A percentile compares a stretch with the other conserved stretches of the same genome.
phyloP scores from a whole-genome alignment of 1,140 invertebrate genomes.

The Theocolax elegans region DNA sequence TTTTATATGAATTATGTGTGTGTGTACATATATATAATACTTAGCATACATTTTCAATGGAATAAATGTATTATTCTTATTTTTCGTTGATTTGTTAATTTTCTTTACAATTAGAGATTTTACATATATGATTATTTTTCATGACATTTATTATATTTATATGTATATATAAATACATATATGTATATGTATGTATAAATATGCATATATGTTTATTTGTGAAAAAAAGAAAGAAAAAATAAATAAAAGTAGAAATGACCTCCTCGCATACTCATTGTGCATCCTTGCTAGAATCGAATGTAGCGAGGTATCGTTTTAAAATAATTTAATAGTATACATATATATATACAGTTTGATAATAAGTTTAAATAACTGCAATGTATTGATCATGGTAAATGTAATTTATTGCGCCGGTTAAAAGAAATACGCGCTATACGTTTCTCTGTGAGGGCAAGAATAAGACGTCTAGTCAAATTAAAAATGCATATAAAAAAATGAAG shows the following conservation, averaged over 20 bases:
- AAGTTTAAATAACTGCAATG: conserved; percentile 30
- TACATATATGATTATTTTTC: background rate
- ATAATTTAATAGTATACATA: background rate
- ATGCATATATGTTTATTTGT: background rate
- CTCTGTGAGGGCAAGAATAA: conserved; percentile 27
- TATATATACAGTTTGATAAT: background rate
- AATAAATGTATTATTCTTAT: too few relatives aligned
- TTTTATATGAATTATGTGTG: background rate
- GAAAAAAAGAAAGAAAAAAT: background rate
- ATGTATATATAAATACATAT: background rate
- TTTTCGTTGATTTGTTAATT: too few relatives aligned
- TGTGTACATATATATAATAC: background rate
- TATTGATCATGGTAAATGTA: conserved; percentile 25
- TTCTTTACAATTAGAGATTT: too few relatives aligned
- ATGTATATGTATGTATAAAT: background rate
- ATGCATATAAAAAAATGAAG: conserved; percentile 23
- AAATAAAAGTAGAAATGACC: conserved; percentile 45
- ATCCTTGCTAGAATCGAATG: conserved; percentile 62
- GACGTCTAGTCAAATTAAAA: too few relatives aligned
- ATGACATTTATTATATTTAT: background rate
- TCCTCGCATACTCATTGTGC: conserved; percentile 69
- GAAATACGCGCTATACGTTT: background rate
- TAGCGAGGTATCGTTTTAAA: conserved; percentile 57
- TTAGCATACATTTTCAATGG: background rate
- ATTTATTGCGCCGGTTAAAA: conserved; percentile 28